Evolutionary conservation across 2,113 vertebrate species (phyloP).

Genomic region (human (Homo sapiens)): DNA sequence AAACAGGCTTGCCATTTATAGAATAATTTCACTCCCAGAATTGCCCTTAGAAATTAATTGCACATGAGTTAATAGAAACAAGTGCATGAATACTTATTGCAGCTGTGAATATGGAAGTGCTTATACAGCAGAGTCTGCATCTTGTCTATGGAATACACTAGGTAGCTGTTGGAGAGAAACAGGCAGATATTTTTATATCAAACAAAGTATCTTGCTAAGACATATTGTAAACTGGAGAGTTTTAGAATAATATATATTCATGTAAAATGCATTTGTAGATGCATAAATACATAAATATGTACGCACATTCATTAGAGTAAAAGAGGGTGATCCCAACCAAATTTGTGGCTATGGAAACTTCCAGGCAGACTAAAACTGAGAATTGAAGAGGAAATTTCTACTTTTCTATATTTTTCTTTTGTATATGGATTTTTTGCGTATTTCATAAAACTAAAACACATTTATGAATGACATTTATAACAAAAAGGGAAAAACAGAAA

Average conservation of each 20-base stretch:
- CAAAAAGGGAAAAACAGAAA: not conserved
- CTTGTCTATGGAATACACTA: accelerated
- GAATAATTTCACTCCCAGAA: not conserved
- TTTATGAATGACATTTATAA: not conserved
- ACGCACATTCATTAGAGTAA: not conserved
- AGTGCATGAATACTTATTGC: not conserved
- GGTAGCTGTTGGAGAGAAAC: not conserved
- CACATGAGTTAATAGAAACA: accelerated
- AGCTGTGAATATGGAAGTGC: not conserved
- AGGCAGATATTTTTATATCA: not conserved
- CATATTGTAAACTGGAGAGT: not conserved
- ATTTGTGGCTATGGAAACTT: not conserved
- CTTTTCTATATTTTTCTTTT: not conserved
- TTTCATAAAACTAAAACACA: not conserved
- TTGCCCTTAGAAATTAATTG: not conserved
- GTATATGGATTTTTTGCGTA: not conserved
- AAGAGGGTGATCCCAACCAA: not conserved
- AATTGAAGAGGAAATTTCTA: not conserved
- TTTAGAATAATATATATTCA: not conserved
- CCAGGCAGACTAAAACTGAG: not conserved
- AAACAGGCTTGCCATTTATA: not conserved
- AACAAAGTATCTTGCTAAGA: not conserved
- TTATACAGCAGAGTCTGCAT: accelerated
- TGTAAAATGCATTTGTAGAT: not conserved
- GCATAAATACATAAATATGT: no score